Evolutionary conservation across 2,888 invertebrate species (phyloP), one percentile per base, ranked within the genome.

Genomic region (Leptopterna dolabrata): DNA sequence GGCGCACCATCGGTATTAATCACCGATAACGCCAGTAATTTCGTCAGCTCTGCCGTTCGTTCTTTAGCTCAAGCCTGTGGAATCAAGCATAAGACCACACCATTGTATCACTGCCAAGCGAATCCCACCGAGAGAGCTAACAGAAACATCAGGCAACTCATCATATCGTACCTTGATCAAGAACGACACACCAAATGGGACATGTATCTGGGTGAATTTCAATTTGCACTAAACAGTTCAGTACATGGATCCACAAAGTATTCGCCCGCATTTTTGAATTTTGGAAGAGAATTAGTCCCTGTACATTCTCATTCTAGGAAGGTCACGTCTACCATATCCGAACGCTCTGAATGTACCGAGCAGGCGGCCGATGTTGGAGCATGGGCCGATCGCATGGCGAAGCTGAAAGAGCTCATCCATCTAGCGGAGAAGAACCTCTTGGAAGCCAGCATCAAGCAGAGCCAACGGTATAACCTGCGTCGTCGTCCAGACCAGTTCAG

Each of bases 91-190:
- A 47, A 14, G 2, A 45, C 84, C 0, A 91, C 91, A 0, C 90
- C 91, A 0, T 89, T 89, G 9, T 90, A 91, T 83, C 30, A 90
- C 7, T 90, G 90, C 0, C 91, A 92, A 51, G 90, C 90, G 0
- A 91, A 92, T 85, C 91, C 91, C 0, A 91, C 91, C 0, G 91
- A 92, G 88, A 43, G 91, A 14, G 88, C 90, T 0, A 92, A 91
- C 83, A 80, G 90, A 19, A 90, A 90, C 0, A 36, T 91, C 0
- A 90, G 91, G 80, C 91, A 91, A 0, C 91, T 91, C 90, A 90
- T 91, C 0, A 88, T 90, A 0, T 89, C 91, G 30, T 91, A 89
- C 43, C 41, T 83, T 16, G 83, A 83, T 36, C 51, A 85, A 45
- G 85, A 73, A 29, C 41, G 19, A 30, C 85, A 73, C 47, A 71